These are phyloP conservation scores for Therioaphis trifolii DNA, from an alignment of 2,888 invertebrate genomes.

Conservation along the genomic window DNA sequence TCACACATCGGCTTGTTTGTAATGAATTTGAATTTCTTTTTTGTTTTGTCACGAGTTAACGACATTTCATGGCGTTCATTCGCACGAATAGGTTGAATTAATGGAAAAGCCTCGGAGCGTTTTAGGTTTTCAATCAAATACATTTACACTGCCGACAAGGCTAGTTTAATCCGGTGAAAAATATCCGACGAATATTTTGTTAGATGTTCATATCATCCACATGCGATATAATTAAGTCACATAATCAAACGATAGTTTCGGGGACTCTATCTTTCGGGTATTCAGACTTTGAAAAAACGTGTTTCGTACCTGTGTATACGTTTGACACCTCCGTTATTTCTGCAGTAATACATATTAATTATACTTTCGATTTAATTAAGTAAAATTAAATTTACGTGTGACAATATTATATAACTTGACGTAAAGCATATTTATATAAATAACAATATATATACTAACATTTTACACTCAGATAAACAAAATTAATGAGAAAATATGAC, in stretches of 20 bases:
- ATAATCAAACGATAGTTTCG: too few species aligned
- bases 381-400: neutral
- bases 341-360: neutral
- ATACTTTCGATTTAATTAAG: neutral
- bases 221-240: too few species aligned
- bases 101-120: neutral
- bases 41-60: neutral
- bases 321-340: too few species aligned
- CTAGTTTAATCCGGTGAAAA: too few species aligned
- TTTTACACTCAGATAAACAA: constrained; percentile 31
- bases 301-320: too few species aligned
- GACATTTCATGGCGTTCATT: neutral
- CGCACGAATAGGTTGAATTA: neutral
- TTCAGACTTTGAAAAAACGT: too few species aligned
- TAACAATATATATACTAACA: neutral
- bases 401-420: constrained; percentile 32
- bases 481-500: constrained; percentile 48
- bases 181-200: too few species aligned
- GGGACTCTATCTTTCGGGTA: too few species aligned
- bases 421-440: constrained; percentile 28
- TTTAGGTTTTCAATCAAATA: too few species aligned
- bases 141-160: too few species aligned
- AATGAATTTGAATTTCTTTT: neutral
- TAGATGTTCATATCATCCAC: too few species aligned
- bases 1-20: neutral